Conservation (phyloP, 2,113 vertebrate species). For the Anolis sagrei region DNA sequence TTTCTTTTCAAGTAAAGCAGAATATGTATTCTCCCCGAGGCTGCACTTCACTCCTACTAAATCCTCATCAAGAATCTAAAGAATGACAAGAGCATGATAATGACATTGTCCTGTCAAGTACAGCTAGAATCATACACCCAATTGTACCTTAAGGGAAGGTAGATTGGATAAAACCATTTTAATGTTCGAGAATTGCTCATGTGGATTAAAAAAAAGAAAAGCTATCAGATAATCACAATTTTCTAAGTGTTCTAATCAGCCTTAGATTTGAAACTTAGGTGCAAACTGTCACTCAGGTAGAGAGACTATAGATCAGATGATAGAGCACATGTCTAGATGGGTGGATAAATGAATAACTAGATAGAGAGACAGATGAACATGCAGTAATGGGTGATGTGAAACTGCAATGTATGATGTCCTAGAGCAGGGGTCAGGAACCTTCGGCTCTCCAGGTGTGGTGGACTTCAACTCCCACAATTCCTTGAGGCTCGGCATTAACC, state of each 20-base stretch:
- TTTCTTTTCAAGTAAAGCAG: slow-evolving; percentile 80
- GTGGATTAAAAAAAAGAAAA: slow-evolving; percentile 39
- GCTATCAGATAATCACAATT: neutral
- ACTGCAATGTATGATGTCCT: too few relatives aligned
- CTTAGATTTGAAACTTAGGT: neutral
- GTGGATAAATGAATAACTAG: neutral
- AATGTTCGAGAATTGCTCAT: slow-evolving; percentile 44
- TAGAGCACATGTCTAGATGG: neutral
- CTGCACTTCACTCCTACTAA: slow-evolving; percentile 77
- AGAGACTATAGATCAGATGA: neutral
- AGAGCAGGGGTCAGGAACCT: too few relatives aligned
- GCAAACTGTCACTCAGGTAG: neutral
- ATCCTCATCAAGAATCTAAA: slow-evolving; percentile 72
- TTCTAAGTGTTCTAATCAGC: neutral
- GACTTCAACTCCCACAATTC: too few relatives aligned
- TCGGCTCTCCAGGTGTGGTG: too few relatives aligned
- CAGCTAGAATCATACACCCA: slow-evolving; percentile 54
- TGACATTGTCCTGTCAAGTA: slow-evolving; percentile 65
- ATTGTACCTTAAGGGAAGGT: slow-evolving; percentile 50
- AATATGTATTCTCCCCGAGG: slow-evolving; percentile 76
- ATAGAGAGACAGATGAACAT: neutral
- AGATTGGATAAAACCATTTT: slow-evolving; percentile 59
- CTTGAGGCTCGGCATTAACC: too few relatives aligned
- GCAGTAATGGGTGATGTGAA: too few relatives aligned
- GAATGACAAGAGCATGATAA: slow-evolving; percentile 75